phyloP scores from a whole-genome alignment of 2,888 invertebrate species.

The Hipparchia semele region DNA sequence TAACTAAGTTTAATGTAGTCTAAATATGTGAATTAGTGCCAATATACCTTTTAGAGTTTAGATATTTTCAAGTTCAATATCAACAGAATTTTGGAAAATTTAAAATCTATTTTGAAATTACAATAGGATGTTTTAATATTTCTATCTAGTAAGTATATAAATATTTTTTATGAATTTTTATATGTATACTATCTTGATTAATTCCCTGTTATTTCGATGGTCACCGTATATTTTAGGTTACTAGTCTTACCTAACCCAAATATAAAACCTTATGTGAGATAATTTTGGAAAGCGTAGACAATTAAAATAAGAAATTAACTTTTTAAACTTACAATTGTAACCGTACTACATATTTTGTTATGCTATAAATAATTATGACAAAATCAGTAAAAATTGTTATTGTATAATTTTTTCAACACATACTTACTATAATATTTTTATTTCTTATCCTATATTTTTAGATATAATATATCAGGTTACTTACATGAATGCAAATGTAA shows the following conservation, averaged over 20 bases:
- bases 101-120: too few relatives aligned
- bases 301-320: neutral
- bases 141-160: neutral
- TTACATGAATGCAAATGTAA: neutral
- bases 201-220: neutral
- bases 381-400: too few relatives aligned
- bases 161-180: neutral
- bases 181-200: neutral
- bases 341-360: neutral
- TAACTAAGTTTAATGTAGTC: too few relatives aligned
- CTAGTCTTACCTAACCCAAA: neutral
- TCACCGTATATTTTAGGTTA: constrained; percentile 1
- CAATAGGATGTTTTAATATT: too few relatives aligned
- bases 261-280: neutral
- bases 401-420: too few relatives aligned
- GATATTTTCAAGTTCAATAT: too few relatives aligned
- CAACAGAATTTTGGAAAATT: too few relatives aligned
- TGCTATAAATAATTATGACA: neutral
- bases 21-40: too few relatives aligned
- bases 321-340: neutral
- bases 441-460: neutral
- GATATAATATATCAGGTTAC: neutral
- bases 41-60: too few relatives aligned
- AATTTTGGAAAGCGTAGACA: neutral
- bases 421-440: neutral